Evolutionary conservation across 2,113 vertebrate genomes (phyloP), one percentile per base, ranked within the genome.

Genomic region (Periophthalmodon schlosseri): DNA sequence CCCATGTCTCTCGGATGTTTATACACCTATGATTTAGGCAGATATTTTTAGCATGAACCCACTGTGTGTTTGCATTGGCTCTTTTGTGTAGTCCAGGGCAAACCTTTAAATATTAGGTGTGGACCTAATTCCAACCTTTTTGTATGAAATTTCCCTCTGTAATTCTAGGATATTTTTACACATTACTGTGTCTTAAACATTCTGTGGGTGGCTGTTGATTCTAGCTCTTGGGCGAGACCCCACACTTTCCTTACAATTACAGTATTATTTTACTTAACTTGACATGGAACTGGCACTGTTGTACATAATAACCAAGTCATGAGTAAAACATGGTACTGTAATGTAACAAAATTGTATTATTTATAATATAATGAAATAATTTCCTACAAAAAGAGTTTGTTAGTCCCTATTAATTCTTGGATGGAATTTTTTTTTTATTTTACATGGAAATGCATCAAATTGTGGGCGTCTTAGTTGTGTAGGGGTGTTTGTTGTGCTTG

Each of bases 181-280:
- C 82, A 90, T 92, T 77, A 86, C 73, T 46, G 33, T 82, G 77
- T 87, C 82, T 89, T 77, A 84, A 87, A 86, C 82, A 88, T 85
- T 85, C 76, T 70, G 79, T 84, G 85, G 92, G 92, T 92, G 90
- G 91, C 85, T 92, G 88, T 80, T 90, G 80, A 82, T 80, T 86
- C 77, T 86, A 86, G 83, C 75, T 82, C 64, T 78, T 69, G 23
- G 36, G 69, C 58, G 71, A 81, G 84, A 89, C 87, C 87, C 85
- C 88, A 86, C 87, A 86, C 84, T 85, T 86, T 76, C 84, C 83
- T 83, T 82, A 86, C 87, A 91, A 86, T 91, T 89, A 91, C 80
- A 52, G 76, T 87, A 86, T 91, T 88, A 78, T 89, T 76, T 89
- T 85, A 89, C 82, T 78, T 81, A 89, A 91, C 77, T 84, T 80